Conservation (phyloP, 1,140 invertebrate species). For the Hydropsyche tenuis region DNA sequence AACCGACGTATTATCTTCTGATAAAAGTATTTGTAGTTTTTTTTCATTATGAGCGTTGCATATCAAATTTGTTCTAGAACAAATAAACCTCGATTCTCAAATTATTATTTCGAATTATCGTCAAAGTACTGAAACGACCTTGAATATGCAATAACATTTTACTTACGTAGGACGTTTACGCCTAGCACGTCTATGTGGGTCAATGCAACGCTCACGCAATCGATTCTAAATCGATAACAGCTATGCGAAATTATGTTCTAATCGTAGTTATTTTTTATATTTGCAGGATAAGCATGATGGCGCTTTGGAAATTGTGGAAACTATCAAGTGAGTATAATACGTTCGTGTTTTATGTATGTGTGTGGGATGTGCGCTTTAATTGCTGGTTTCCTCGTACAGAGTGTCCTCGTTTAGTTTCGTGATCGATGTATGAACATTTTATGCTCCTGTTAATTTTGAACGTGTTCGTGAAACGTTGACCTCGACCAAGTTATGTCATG, state of each 20-base stretch:
- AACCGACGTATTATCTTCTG: too few species aligned
- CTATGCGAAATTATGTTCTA: slow-evolving; percentile 13
- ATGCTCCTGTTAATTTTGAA: too few species aligned
- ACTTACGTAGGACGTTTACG: background rate
- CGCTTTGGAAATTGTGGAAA: slow-evolving; percentile 87
- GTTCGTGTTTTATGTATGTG: background rate
- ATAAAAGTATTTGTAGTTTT: too few species aligned
- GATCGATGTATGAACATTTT: too few species aligned
- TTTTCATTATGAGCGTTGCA: too few species aligned
- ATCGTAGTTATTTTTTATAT: slow-evolving; percentile 50
- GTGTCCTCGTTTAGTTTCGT: too few species aligned
- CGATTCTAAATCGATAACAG: slow-evolving; percentile 8
- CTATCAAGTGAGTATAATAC: slow-evolving; percentile 73
- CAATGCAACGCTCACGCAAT: slow-evolving; percentile 18
- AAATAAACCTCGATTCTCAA: too few species aligned
- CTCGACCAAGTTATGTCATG: too few species aligned
- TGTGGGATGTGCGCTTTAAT: background rate
- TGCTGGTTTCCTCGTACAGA: too few species aligned
- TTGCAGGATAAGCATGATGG: slow-evolving; percentile 90
- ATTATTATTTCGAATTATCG: too few species aligned
- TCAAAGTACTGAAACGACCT: background rate
- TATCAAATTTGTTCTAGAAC: too few species aligned
- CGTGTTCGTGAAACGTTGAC: too few species aligned
- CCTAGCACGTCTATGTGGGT: background rate
- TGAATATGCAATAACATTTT: background rate